phyloP scores from a whole-genome alignment of 2,888 invertebrate species.

The Chrysodeixis includens region DNA sequence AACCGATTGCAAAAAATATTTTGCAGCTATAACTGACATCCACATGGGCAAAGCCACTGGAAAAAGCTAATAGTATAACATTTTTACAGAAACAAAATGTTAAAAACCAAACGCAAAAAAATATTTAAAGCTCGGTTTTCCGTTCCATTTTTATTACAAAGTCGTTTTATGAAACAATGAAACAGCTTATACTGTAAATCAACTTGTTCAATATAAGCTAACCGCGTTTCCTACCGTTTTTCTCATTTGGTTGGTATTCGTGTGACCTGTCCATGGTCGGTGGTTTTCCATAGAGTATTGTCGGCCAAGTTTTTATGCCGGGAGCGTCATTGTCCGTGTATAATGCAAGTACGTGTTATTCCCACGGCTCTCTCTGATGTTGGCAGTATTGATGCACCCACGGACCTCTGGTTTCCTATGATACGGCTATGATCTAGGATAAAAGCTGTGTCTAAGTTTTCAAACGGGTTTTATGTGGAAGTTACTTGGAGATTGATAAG shows the following conservation, averaged over 20 bases:
- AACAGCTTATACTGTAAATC: constrained; percentile 29
- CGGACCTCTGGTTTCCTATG: constrained; percentile 42
- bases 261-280: constrained; percentile 73
- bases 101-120: not conserved
- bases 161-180: not conserved
- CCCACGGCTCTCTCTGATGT: constrained; percentile 72
- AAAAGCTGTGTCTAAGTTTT: not conserved
- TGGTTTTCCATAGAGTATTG: constrained; percentile 80
- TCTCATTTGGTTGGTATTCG: constrained; percentile 54
- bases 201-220: constrained; percentile 40
- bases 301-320: constrained; percentile 77
- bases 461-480: not conserved
- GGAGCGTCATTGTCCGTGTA: constrained; percentile 74
- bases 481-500: not conserved
- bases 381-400: constrained; percentile 37
- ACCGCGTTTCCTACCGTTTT: constrained; percentile 44
- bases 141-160: not conserved
- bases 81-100: not conserved
- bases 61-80: too few relatives aligned
- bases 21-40: too few relatives aligned
- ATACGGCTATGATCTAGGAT: constrained; percentile 33
- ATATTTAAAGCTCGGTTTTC: not conserved
- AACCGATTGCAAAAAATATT: too few relatives aligned
- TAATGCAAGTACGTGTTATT: constrained; percentile 68
- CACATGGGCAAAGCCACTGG: too few relatives aligned